Evolutionary conservation across 1,140 invertebrate genomes (phyloP), one percentile per base, ranked within the genome.

Genomic region (Drosophila pallidifrons): DNA sequence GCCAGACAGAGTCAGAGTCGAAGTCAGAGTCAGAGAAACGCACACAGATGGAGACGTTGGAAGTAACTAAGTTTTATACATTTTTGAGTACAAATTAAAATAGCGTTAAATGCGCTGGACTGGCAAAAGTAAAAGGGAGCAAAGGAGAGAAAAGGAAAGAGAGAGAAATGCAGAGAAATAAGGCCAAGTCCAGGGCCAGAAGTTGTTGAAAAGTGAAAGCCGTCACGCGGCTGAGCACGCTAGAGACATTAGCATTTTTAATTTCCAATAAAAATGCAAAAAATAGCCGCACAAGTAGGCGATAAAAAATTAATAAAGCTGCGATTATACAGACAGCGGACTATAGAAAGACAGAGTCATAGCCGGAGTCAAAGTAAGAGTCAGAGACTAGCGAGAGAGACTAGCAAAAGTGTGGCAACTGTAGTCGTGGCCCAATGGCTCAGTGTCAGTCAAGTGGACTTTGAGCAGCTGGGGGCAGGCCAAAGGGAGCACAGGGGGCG

Each of bases 241-340:
- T 59, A 10, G 51, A 75, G 86, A 81, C 86, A 89, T 89, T 89
- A 89, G 75, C 85, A 89, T 89, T 89, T 90, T 89, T 89, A 89
- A 89, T 89, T 89, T 89, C 85, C 85, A 89, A 89, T 89, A 89
- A 89, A 89, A 89, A 89, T 85, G 66, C 81, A 85, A 89, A 89
- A 89, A 82, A 87, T 87, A 78, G 83, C 82, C 82, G 77, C 82
- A 87, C 83, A 89, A 89, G 86, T 89, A 89, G 85, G 85, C 86
- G 86, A 89, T 89, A 89, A 89, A 89, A 89, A 89, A 89, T 89
- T 89, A 89, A 89, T 89, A 89, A 89, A 89, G 85, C 85, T 89
- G 85, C 85, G 85, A 89, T 89, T 89, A 89, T 89, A 88, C 83
- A 68, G 75, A 69, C 65, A 35, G 46, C 38, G 51, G 68, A 60